Evolutionary conservation across 1,140 invertebrate genomes (phyloP).

Genomic region (Diprion similis): DNA sequence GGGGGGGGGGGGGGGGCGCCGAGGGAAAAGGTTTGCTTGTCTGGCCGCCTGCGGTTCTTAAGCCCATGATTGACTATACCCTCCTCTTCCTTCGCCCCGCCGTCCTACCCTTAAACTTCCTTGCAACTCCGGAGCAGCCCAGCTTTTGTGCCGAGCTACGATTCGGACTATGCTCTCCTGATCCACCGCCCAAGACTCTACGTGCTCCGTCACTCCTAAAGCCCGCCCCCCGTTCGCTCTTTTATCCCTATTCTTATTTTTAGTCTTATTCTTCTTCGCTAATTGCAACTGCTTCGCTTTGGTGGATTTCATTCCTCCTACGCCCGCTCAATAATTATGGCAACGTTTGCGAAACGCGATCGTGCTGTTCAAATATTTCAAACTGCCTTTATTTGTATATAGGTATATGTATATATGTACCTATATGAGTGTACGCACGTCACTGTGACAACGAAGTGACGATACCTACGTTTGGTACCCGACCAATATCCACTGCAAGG

Average conservation of each 20-base stretch:
- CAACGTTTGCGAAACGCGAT: too few relatives aligned
- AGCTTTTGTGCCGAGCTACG: background rate
- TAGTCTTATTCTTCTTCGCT: background rate
- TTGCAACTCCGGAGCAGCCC: background rate
- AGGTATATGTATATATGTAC: too few relatives aligned
- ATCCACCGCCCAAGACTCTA: background rate
- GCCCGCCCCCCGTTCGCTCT: background rate
- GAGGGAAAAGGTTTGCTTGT: conserved; percentile 5
- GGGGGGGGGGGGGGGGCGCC: background rate
- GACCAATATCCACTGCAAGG: too few relatives aligned
- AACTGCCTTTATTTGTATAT: too few relatives aligned
- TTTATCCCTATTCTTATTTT: background rate
- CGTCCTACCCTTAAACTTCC: background rate
- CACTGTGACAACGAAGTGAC: too few relatives aligned
- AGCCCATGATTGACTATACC: conserved; percentile 3
- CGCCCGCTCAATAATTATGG: too few relatives aligned
- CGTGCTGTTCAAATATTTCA: too few relatives aligned
- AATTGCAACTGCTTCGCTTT: background rate
- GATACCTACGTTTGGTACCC: too few relatives aligned
- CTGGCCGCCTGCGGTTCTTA: conserved; percentile 6
- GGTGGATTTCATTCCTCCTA: too few relatives aligned
- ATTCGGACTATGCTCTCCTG: background rate
- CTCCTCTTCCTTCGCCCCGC: background rate
- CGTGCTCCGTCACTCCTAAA: background rate
- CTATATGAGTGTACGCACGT: too few relatives aligned